Percentiles rank a stretch among this genome's conserved stretches.
Conservation (phyloP, 1,140 invertebrate genomes). For the Gonatopus flavifemur region DNA sequence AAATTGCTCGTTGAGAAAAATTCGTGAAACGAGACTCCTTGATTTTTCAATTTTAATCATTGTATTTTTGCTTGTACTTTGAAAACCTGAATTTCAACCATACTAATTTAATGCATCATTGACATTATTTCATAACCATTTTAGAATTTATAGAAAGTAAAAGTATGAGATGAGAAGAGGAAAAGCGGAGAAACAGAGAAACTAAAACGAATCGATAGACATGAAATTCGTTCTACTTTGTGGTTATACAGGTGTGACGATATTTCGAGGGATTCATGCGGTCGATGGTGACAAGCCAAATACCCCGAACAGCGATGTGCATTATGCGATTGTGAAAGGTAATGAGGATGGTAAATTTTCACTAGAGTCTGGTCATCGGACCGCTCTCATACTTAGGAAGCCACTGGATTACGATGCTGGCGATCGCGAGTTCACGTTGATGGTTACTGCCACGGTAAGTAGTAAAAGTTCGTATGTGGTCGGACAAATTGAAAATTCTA, state of each 20-base stretch:
- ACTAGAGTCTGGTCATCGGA: conserved; percentile 76
- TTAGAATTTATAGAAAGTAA: too few species aligned
- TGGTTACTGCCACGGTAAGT: conserved; percentile 77
- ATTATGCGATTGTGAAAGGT: conserved; percentile 77
- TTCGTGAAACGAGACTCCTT: too few species aligned
- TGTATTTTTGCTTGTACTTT: too few species aligned
- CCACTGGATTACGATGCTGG: conserved; percentile 79
- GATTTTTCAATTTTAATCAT: too few species aligned
- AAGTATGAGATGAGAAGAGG: too few species aligned
- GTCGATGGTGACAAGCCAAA: conserved; percentile 83
- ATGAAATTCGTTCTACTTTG: conserved; percentile 17
- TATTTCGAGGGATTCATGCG: conserved; percentile 79
- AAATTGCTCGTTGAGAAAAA: too few species aligned
- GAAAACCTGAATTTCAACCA: too few species aligned
- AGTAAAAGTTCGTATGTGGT: too few species aligned
- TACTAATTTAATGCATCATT: conserved; percentile 3
- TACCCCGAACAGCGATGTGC: conserved; percentile 85
- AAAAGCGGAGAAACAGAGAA: too few species aligned
- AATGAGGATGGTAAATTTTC: conserved; percentile 76
- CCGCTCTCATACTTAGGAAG: conserved; percentile 70
- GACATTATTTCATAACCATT: too few species aligned
- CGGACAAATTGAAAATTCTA: too few species aligned
- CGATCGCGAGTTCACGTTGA: conserved; percentile 72
- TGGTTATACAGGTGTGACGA: conserved; percentile 77
- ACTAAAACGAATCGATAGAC: conserved; percentile 4